Base-by-base conservation (phyloP, 2,888 invertebrate species). In the Hymenopus coronatus region DNA sequence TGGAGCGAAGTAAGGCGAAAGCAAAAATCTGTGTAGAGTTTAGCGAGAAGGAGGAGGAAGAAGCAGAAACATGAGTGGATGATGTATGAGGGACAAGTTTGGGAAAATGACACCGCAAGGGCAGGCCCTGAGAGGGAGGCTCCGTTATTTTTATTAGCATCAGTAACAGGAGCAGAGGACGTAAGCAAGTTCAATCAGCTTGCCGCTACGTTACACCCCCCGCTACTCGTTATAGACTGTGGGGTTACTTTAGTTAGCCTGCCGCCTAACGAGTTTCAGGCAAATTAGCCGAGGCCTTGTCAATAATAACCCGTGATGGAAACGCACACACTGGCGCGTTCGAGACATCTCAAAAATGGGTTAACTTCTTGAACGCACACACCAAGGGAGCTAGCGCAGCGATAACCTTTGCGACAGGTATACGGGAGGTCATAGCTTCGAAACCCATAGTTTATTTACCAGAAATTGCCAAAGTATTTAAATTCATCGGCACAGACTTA, bases 1-100 rank as follows among this genome's bases (percentile, higher is more conserved):
- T 70, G 54, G 20, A 20, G 20, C 54, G 54, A 70, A 70, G 3
- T 15, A 70, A 70, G 54, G 6, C 15, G 54, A 70, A 70, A 70
- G 54, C 20, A 70, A 70, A 70, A 70, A 70, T 70, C 54, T 70
- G 54, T 70, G 54, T 20, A 20, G 54, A 54, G 15, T 33, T 33
- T 33, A 33, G 33, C 4, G 30, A 84, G 25, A 20, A 84, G 12
- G 28, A 7, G 33, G 40, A 54, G 40, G 54, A 85, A 25, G 84
- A 84, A 84, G 84, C 27, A 46, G 46, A 46, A 46, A 85, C 40
- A 46, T 20, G 27, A 85, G 85, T 28, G 81, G 86, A 81, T 86
- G 86, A 81, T 81, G 81, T 86, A 81, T 28, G 81, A 70, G 86
- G 28, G 86, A 86, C 86, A 81, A 86, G 81, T 70, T 86, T 86